These are phyloP conservation scores for Glandiceps talaboti DNA, from an alignment of 53 echinoderm and acorn worm species.

Conservation along the genomic window DNA sequence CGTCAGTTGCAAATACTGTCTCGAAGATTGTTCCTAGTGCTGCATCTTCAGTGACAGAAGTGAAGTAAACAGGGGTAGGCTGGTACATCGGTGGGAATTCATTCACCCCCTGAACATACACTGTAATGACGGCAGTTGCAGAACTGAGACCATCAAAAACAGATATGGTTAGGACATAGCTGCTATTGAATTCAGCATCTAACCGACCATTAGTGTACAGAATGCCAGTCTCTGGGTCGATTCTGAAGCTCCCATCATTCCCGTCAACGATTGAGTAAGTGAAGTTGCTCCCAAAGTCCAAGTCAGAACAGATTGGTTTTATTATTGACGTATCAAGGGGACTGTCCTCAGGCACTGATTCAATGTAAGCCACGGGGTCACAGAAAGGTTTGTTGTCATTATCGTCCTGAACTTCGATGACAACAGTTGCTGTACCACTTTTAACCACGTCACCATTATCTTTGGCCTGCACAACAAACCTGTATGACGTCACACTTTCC, in stretches of 20 bases:
- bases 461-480: background rate
- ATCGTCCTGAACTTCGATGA: background rate
- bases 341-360: background rate
- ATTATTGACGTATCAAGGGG: background rate
- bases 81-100: conserved; percentile 35
- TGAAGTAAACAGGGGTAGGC: conserved; percentile 25
- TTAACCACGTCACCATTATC: background rate
- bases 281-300: background rate
- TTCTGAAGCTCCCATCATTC: background rate
- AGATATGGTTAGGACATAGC: background rate
- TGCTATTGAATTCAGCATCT: background rate
- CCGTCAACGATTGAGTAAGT: background rate
- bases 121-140: conserved; percentile 8
- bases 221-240: background rate
- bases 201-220: background rate
- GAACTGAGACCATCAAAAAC: background rate
- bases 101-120: conserved; percentile 33
- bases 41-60: conserved; percentile 56
- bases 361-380: background rate
- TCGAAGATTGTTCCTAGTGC: conserved; percentile 24
- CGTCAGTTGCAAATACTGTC: conserved; percentile 43
- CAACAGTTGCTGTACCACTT: background rate
- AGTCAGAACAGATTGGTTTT: background rate
- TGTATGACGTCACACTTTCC: background rate
- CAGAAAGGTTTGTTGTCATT: background rate